Evolutionary conservation across 1,140 invertebrate genomes (phyloP).

Genomic region (Caenorhabditis latens): DNA sequence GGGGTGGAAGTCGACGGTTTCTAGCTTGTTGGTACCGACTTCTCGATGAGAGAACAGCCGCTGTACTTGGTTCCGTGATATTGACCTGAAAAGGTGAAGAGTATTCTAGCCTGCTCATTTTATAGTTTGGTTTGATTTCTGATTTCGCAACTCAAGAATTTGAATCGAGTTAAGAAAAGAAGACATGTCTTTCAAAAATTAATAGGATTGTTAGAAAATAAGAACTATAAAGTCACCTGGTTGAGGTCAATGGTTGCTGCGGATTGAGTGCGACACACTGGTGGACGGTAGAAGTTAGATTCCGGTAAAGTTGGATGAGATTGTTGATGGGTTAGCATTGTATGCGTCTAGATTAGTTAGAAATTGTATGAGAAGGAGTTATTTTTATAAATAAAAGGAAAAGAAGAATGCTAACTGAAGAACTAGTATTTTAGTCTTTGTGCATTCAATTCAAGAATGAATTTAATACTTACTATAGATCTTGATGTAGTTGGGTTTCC

Average conservation of each 20-base stretch:
- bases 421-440: no score
- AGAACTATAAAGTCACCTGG: not conserved
- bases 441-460: not conserved
- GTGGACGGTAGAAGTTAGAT: conserved; percentile 33
- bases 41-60: conserved; percentile 39
- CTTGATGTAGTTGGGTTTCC: conserved; percentile 24
- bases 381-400: not conserved
- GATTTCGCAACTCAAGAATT: not conserved
- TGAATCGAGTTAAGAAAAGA: not conserved
- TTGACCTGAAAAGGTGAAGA: conserved; percentile 15
- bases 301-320: conserved; percentile 46
- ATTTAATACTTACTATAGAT: not conserved
- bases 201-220: not conserved
- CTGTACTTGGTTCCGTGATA: conserved; percentile 50
- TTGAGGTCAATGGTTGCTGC: conserved; percentile 45
- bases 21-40: conserved; percentile 61
- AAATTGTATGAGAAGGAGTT: not conserved
- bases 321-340: conserved; percentile 33
- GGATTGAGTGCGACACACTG: conserved; percentile 53
- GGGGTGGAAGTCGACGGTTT: conserved; percentile 58
- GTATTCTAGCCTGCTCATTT: not conserved
- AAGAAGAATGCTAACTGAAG: not conserved
- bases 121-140: not conserved
- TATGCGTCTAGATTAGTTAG: conserved; percentile 42
- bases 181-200: not conserved